Conservation (phyloP, 2,113 vertebrate genomes). For the Podarcis cretensis region DNA sequence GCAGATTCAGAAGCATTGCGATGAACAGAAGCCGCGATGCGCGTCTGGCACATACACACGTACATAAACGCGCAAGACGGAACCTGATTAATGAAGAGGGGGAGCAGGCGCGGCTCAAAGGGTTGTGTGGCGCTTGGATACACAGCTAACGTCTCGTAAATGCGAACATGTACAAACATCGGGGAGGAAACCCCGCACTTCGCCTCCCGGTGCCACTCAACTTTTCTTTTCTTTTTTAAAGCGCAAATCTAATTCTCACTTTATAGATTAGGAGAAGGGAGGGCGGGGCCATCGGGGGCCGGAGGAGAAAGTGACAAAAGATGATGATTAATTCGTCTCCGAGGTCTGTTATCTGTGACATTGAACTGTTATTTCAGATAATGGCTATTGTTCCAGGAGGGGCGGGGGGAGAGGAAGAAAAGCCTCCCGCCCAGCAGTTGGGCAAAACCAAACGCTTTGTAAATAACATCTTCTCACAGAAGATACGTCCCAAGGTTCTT, state of each 20-base stretch:
- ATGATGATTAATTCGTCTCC: conserved; percentile 90
- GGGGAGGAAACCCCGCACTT: conserved; percentile 1
- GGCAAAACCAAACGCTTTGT: conserved; percentile 71
- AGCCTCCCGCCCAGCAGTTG: conserved; percentile 72
- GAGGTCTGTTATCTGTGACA: conserved; percentile 89
- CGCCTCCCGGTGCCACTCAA: conserved; percentile 39
- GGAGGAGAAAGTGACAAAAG: conserved; percentile 77
- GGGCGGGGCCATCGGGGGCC: conserved; percentile 17
- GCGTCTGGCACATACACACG: neutral
- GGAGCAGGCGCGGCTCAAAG: neutral
- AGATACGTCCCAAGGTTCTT: conserved; percentile 83
- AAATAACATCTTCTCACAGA: conserved; percentile 80
- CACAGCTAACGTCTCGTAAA: neutral
- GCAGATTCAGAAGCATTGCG: neutral
- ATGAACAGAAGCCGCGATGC: neutral
- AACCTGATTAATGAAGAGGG: no score
- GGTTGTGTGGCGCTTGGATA: no score
- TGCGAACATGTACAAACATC: neutral
- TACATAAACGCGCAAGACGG: neutral
- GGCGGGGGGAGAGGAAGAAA: neutral
- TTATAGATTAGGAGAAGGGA: neutral
- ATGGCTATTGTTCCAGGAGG: conserved; percentile 88
- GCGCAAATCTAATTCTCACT: conserved; percentile 15
- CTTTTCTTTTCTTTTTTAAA: conserved; percentile 43
- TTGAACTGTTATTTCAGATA: conserved; percentile 95